Evolutionary conservation across 1,140 invertebrate genomes (phyloP), one percentile per base, ranked within the genome.

Genomic region (Bombus sylvicola): DNA sequence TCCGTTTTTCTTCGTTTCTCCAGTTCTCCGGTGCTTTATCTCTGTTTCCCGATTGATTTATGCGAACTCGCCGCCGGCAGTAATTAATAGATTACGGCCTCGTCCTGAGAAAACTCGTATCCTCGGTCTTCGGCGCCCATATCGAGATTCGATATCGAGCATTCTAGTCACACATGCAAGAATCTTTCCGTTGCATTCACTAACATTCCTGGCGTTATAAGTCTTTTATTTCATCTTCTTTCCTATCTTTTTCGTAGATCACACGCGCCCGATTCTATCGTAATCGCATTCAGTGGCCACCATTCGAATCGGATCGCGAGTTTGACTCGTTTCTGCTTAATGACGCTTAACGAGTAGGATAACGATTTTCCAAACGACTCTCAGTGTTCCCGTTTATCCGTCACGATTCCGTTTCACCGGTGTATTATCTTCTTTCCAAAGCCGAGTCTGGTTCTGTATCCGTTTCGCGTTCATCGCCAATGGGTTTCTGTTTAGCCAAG

Each of bases 81-180:
- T 79, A 79, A 84, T 84, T 84, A 84, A 84, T 84, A 84, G 75
- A 84, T 84, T 84, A 66, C 82, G 34, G 73, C 28, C 1, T 10
- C 47, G 66, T 79, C 75, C 47, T 47, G 82, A 71, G 82, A 39
- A 69, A 84, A 71, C 82, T 79, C 76, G 64, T 59, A 84, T 39
- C 75, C 37, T 31, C 82, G 57, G 43, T 71, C 68, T 81, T 66
- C 3, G 18, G 25, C 78, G 78, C 41, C 6, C 31, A 43, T 81
- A 71, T 72, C 79, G 79, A 41, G 79, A 72, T 81, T 81, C 68
- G 79, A 81, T 81, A 81, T 81, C 68, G 79, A 81, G 78, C 43
- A 71, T 81, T 71, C 78, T 68, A 47, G 31, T 34, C 77, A 22
- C 37, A 41, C 69, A 71, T n/a, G 39, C 37, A 28, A 13, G 39